A percentile compares a stretch with the other conserved stretches of the same genome.
phyloP scores from a whole-genome alignment of 1,140 invertebrate genomes.

The Drosophila orosa region DNA sequence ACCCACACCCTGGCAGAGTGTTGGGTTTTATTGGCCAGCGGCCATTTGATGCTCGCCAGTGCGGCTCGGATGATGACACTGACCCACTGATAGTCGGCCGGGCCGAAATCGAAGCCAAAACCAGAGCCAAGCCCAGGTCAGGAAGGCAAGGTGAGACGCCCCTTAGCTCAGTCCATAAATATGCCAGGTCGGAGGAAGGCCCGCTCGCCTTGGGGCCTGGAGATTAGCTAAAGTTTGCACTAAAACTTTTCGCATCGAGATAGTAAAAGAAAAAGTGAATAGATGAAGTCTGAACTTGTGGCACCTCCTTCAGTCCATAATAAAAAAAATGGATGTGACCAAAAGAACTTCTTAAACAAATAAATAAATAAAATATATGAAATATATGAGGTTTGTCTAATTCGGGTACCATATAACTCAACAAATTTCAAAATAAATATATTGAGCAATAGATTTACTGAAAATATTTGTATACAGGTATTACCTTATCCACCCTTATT shows the following conservation, averaged over 20 bases:
- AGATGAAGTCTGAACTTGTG: conserved; percentile 7
- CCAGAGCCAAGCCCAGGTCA: conserved; percentile 50
- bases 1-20: conserved; percentile 49
- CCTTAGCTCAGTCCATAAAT: conserved; percentile 52
- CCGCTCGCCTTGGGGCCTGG: conserved; percentile 26
- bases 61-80: conserved; percentile 54
- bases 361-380: too few species aligned
- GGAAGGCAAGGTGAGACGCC: conserved; percentile 45
- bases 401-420: not conserved
- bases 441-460: not conserved
- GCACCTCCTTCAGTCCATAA: not conserved
- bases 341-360: too few species aligned
- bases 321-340: too few species aligned
- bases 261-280: conserved; percentile 47
- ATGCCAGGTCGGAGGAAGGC: conserved; percentile 31
- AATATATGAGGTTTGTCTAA: too few species aligned
- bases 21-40: conserved; percentile 59
- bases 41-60: conserved; percentile 42
- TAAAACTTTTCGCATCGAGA: conserved; percentile 40
- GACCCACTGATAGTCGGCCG: conserved; percentile 63
- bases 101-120: conserved; percentile 1
- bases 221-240: conserved; percentile 39
- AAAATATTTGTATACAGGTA: not conserved
- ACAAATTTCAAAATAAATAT: too few species aligned
- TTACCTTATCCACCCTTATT: not conserved